Base-by-base conservation (phyloP, 2,113 vertebrate species). In the Phainopepla nitens region DNA sequence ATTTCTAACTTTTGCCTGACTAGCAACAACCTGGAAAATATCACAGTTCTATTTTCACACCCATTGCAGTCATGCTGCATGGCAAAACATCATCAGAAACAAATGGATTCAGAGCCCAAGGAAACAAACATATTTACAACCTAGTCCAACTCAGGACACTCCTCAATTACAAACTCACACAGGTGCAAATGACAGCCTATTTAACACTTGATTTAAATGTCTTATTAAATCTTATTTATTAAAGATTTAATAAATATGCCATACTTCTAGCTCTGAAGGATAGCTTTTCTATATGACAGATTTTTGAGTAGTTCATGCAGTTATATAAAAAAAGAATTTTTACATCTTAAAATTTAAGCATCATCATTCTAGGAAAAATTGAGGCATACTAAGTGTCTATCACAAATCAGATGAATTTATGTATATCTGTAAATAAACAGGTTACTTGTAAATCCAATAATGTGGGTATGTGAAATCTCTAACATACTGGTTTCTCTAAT, bases 1-100 rank as follows among this genome's bases (percentile, higher is more conserved):
- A 90, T 95, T 98, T 98, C 49, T 98, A 83, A 98, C 97, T 97
- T 98, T 96, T 58, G 97, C 96, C 94, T 98, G 97, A 95, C 98
- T 98, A 50, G 97, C 94, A 93, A 96, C 97, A 61, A 97, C 97
- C 98, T 98, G 54, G 87, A 97, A 95, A 95, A 93, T 62, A 79
- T 58, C 58, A 53, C 42, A 77, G 36, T 64, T 65, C 82, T 35
- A 36, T 86, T 96, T 95, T 93, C 62, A 88, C 19, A 76, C 47
- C 70, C 75, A 47, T 23, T 60, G 53, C 2, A 5, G 49, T 81
- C 3, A 7, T 42, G 65, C 44, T 89, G 62, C 61, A 90, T 58
- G 42, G 86, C 66, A 93, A 94, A 95, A 68, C 80, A 85, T 39
- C 12, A 75, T 75, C 73, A 70, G 36, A 69, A 86, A 81, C 29